Base-by-base conservation (phyloP, 2,888 invertebrate species). In the Hedychridium roseum region DNA sequence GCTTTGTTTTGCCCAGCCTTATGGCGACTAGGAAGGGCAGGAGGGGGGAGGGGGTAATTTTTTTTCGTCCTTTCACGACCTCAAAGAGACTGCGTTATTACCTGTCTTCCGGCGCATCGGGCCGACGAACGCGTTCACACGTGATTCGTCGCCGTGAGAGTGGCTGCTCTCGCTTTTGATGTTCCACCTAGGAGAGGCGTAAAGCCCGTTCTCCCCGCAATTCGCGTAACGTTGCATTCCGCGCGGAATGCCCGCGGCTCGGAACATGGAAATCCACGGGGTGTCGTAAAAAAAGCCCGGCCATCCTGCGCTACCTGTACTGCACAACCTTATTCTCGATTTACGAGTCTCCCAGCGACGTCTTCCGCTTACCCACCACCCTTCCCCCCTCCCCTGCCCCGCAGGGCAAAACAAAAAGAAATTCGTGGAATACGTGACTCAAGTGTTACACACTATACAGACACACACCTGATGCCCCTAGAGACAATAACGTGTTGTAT, bases 91-190 rank as follows among this genome's bases (percentile, higher is more conserved):
- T 18, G 17, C 34, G 34, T 35, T 18, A 18, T 35, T 18, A 35
- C 20, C 15, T 35, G 34, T 35, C 34, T 35, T 35, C 18, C 17
- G 18, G 6, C 18, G 11, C 17, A 35, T 14, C 20, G 34, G 18
- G 34, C 34, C 12, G 12, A n/a, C n/a, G n/a, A n/a, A n/a, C n/a
- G 11, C 34, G 34, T 35, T 34, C 17, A 14, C 34, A 20, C 16
- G 20, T 35, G 34, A 16, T 35, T 35, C 20, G 17, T 5, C 34
- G 34, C 18, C 17, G 17, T 16, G 16, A 17, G 18, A 11, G n/a
- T n/a, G n/a, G n/a, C n/a, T n/a, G n/a, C n/a, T n/a, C 34, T 34
- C 16, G 11, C 34, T 35, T 35, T 35, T 35, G 11, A 35, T 16
- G 18, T 15, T 15, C 17, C 16, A 35, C 20, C 9, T n/a, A 5